phyloP scores from a whole-genome alignment of 2,113 vertebrate genomes.

The Brachyhypopomus gauderio region DNA sequence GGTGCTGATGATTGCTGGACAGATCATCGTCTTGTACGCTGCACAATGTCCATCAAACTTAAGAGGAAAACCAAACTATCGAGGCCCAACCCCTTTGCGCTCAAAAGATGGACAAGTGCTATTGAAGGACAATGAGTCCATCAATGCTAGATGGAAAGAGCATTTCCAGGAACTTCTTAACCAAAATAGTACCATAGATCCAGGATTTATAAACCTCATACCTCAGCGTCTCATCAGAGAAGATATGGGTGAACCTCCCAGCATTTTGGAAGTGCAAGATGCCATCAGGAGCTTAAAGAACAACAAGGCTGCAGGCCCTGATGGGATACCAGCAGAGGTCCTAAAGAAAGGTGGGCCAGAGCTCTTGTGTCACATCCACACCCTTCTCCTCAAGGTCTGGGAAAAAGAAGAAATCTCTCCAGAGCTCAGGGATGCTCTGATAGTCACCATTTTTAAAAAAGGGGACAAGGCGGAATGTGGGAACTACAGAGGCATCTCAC shows the following conservation, averaged over 20 bases:
- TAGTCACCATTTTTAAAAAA: too few species aligned
- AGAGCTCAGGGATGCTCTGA: constrained; percentile 13
- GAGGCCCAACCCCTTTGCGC: too few species aligned
- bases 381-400: constrained; percentile 9
- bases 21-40: too few species aligned
- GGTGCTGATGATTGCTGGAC: too few species aligned
- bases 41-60: too few species aligned
- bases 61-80: too few species aligned
- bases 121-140: too few species aligned
- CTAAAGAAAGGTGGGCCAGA: constrained; percentile 9
- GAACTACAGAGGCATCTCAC: too few species aligned
- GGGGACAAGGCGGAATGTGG: too few species aligned
- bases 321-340: constrained; percentile 1
- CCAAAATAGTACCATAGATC: background rate
- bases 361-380: background rate
- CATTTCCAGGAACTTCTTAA: constrained; percentile 11
- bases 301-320: background rate
- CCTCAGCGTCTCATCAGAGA: background rate
- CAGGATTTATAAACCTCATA: background rate
- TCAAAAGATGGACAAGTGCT: too few species aligned
- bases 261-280: background rate
- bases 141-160: too few species aligned
- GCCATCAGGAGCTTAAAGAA: too few species aligned
- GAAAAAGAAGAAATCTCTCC: background rate
- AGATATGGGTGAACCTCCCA: background rate